Evolutionary conservation across 1,140 invertebrate genomes (phyloP).

Genomic region (Lepidotrigona ventralis): DNA sequence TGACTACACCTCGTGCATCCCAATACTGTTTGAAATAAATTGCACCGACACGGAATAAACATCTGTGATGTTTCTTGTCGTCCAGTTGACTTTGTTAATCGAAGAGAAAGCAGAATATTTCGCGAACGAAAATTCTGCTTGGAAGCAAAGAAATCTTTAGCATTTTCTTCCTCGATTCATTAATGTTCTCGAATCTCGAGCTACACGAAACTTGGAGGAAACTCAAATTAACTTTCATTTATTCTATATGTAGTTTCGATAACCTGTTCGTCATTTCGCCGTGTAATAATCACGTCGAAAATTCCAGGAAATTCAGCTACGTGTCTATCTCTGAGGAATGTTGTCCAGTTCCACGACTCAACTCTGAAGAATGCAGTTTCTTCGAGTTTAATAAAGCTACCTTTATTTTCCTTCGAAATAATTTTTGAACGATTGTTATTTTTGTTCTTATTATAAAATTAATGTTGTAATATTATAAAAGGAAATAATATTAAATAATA

Average conservation of each 20-base stretch:
- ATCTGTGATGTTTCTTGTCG: not conserved
- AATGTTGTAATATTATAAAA: no score
- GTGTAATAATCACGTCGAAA: not conserved
- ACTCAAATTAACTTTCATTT: slow-evolving; percentile 8
- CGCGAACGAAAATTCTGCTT: not conserved
- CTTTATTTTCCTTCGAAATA: not conserved
- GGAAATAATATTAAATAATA: no score
- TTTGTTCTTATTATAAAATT: not conserved
- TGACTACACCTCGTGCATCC: slow-evolving; percentile 2
- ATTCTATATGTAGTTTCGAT: not conserved
- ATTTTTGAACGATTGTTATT: not conserved
- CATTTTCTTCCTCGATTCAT: not conserved
- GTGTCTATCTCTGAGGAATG: not conserved
- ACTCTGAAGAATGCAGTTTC: not conserved
- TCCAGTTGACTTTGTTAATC: not conserved
- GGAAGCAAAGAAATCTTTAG: not conserved
- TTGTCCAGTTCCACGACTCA: not conserved
- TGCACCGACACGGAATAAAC: not conserved
- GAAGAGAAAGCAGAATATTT: not conserved
- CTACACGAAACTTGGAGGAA: not conserved
- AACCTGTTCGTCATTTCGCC: not conserved
- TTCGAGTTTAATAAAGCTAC: not conserved
- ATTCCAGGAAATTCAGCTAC: slow-evolving; percentile 12
- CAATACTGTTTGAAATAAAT: not conserved
- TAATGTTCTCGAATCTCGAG: not conserved